Evolutionary conservation across 2,888 invertebrate species (phyloP).

Genomic region (Prosapia bicincta): DNA sequence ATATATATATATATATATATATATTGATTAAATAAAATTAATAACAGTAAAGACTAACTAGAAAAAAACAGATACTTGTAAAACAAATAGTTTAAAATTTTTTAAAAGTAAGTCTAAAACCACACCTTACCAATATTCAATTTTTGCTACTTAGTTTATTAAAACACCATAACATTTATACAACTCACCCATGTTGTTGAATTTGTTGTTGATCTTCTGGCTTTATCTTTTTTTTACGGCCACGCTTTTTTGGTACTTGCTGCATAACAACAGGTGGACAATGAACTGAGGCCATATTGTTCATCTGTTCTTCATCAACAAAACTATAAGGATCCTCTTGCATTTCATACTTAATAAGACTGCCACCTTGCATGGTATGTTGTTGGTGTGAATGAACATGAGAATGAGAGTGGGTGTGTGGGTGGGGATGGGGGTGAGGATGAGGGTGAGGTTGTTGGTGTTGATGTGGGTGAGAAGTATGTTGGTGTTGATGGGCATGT

Average conservation of each 20-base stretch:
- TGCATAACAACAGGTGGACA: conserved; percentile 35
- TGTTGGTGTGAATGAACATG: conserved; percentile 24
- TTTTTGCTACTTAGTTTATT: too few species aligned
- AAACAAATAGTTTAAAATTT: too few species aligned
- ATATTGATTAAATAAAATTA: too few species aligned
- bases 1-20: too few species aligned
- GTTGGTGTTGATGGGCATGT: conserved; percentile 36
- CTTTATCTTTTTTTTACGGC: conserved; percentile 76
- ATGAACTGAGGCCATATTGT: conserved; percentile 45
- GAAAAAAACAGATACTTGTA: too few species aligned
- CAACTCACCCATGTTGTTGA: conserved; percentile 20
- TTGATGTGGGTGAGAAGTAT: conserved; percentile 34
- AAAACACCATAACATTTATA: too few species aligned
- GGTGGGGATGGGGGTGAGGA: conserved; percentile 30
- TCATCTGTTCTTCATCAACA: conserved; percentile 62
- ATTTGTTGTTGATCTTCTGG: conserved; percentile 44
- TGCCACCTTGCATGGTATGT: conserved; percentile 28
- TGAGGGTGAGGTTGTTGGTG: conserved; percentile 34
- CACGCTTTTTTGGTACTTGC: conserved; percentile 63
- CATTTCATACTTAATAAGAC: conserved; percentile 38
- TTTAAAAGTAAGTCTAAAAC: too few species aligned
- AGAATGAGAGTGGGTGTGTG: conserved; percentile 10
- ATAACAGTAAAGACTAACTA: too few species aligned
- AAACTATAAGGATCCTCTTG: conserved; percentile 73
- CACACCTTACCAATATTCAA: too few species aligned